These are phyloP conservation scores for Opisthograptis luteolata DNA, from an alignment of 2,888 invertebrate species.

Conservation along the genomic window DNA sequence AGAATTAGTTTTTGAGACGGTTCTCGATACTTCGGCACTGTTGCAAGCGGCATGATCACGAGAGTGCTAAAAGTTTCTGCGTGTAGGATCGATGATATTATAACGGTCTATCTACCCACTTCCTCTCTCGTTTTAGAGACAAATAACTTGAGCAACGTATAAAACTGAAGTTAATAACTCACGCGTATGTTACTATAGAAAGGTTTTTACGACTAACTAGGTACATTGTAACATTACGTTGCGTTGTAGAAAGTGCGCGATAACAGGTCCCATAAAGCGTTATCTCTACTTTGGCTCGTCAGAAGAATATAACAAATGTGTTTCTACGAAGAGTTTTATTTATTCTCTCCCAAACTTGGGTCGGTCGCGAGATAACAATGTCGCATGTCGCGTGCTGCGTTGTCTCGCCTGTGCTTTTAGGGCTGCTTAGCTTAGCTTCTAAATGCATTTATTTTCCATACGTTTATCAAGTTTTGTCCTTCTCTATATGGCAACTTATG, in stretches of 20 bases:
- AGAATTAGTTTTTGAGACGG: too few relatives aligned
- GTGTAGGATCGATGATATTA: too few relatives aligned
- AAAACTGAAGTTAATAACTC: not conserved
- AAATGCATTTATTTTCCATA: too few relatives aligned
- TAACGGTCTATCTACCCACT: too few relatives aligned
- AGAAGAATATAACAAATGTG: slow-evolving; percentile 79
- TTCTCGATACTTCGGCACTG: too few relatives aligned
- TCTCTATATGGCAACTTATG: too few relatives aligned
- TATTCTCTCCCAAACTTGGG: slow-evolving; percentile 74
- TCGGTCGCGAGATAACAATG: slow-evolving; percentile 73
- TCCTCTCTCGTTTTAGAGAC: too few relatives aligned
- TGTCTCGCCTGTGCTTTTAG: slow-evolving; percentile 47
- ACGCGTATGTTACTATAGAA: not conserved
- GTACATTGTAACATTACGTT: not conserved
- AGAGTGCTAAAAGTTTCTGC: too few relatives aligned
- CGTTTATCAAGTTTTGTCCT: too few relatives aligned
- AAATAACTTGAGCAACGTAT: not conserved
- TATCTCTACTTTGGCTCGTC: slow-evolving; percentile 68
- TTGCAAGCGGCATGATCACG: too few relatives aligned
- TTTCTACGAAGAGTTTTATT: slow-evolving; percentile 76
- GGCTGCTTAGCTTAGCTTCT: slow-evolving; percentile 22
- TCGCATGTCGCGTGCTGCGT: slow-evolving; percentile 77
- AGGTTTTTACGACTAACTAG: not conserved
- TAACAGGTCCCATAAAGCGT: slow-evolving; percentile 76
- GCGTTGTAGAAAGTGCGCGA: slow-evolving; percentile 63